A percentile compares a stretch with the other conserved stretches of the same genome.
Conservation (phyloP, 1,140 invertebrate species). For the Pogonomyrmex californicus region DNA sequence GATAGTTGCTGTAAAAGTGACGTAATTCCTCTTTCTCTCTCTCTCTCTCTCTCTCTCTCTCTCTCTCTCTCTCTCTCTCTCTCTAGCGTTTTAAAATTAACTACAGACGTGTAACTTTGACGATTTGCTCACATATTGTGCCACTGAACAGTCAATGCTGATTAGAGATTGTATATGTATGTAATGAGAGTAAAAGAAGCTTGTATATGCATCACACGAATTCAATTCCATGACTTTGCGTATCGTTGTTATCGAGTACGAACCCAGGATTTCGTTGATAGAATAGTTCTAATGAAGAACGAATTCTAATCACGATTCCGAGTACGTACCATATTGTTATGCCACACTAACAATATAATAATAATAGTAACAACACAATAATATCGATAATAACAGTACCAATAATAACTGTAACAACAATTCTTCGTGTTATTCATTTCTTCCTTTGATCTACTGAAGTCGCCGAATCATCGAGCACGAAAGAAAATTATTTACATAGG, state of each 20-base stretch:
- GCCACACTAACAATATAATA: constrained; percentile 79
- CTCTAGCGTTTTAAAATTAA: not conserved
- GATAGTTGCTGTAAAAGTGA: not conserved
- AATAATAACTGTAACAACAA: constrained; percentile 68
- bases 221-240: constrained; percentile 12
- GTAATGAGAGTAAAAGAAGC: constrained; percentile 53
- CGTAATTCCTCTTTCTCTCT: not conserved
- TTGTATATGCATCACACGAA: constrained; percentile 52
- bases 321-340: constrained; percentile 72
- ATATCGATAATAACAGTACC: constrained; percentile 70
- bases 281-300: constrained; percentile 6
- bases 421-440: constrained; percentile 37
- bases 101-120: not conserved
- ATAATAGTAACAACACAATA: constrained; percentile 70
- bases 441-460: not conserved
- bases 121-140: constrained; percentile 13
- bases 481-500: not conserved
- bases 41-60: too few relatives aligned
- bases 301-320: constrained; percentile 29
- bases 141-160: constrained; percentile 56
- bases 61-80: too few relatives aligned
- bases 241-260: constrained; percentile 50
- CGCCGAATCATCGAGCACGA: not conserved
- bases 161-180: constrained; percentile 60
- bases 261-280: constrained; percentile 41